Base-by-base conservation (phyloP, 92 coral and sea anemone genomes). In the Zoanthus gigantus region DNA sequence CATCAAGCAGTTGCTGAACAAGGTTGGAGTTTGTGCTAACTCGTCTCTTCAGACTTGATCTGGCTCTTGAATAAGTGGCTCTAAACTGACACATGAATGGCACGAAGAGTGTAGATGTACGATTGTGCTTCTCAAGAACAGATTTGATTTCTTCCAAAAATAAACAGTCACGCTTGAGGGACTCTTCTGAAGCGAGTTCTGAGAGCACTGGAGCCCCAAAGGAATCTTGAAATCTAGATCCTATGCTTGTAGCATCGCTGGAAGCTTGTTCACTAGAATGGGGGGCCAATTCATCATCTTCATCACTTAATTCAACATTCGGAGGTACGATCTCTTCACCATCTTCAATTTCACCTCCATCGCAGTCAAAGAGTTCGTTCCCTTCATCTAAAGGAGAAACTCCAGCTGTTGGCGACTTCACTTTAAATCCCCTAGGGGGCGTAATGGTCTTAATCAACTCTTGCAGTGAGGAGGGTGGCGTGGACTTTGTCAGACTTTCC, bases 311-410 rank as follows among this genome's bases (percentile, higher is more conserved):
- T 65, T 82, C 86, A 67, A 66, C 63, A 65, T 68, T 65, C 28
- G 73, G 77, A 65, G 63, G 74, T 60, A 45, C 86, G 71, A 83
- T 83, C 57, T 68, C 88, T 54, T 84, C 88, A 29, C 71, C 79
- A 72, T 84, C 88, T 71, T 72, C 71, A 84, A 84, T 84, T 42
- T 68, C 88, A 48, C 56, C 80, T 54, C 80, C 88, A 60, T 78
- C 72, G 54, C 88, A 71, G 88, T 84, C 88, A 84, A 68, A 84
- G 56, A 84, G 72, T 84, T 72, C 72, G 56, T 57, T 68, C 56
- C 88, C 88, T 84, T 84, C 88, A 71, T 84, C 88, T 54, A 71
- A 58, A 84, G 88, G 78, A 53, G 88, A 57, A 84, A 50, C 80
- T 68, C 52, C 88, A 72, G 88, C 72, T 72, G 66, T 42, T 82